Evolutionary conservation across 2,888 invertebrate genomes (phyloP).

Genomic region (Aporophyla nigra): DNA sequence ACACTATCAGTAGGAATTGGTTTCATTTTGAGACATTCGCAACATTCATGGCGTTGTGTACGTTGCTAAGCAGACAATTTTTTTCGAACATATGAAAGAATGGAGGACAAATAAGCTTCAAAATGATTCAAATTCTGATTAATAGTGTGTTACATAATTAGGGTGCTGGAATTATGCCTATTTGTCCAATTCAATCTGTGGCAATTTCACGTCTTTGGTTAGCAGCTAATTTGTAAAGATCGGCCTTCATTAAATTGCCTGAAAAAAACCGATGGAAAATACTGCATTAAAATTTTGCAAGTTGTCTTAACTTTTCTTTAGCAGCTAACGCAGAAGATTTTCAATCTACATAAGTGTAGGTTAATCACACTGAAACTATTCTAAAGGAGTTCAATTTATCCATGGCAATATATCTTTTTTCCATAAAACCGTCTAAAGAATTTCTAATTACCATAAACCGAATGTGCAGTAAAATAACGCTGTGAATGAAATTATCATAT

Average conservation of each 20-base stretch:
- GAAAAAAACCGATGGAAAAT: neutral
- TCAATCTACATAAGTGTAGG: neutral
- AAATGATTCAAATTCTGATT: no score
- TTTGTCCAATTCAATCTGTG: neutral
- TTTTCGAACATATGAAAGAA: no score
- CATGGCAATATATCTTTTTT: constrained; percentile 6
- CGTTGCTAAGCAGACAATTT: no score
- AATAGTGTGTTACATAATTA: no score
- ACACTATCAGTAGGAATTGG: no score
- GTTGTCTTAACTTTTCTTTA: neutral
- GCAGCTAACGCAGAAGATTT: no score
- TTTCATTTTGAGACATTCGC: no score
- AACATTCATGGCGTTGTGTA: no score
- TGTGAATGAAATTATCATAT: constrained; percentile 7
- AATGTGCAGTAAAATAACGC: constrained; percentile 18
- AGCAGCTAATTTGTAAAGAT: neutral
- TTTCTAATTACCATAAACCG: neutral
- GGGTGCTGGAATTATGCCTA: neutral
- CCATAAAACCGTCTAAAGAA: constrained; percentile 8
- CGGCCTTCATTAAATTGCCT: neutral
- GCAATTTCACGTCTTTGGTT: neutral
- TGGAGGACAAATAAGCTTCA: no score
- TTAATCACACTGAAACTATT: neutral
- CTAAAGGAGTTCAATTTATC: neutral
- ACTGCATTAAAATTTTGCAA: neutral